A percentile compares a stretch with the other conserved stretches of the same genome.
Conservation (phyloP, 2,888 invertebrate genomes). For the Cerceris rybyensis region DNA sequence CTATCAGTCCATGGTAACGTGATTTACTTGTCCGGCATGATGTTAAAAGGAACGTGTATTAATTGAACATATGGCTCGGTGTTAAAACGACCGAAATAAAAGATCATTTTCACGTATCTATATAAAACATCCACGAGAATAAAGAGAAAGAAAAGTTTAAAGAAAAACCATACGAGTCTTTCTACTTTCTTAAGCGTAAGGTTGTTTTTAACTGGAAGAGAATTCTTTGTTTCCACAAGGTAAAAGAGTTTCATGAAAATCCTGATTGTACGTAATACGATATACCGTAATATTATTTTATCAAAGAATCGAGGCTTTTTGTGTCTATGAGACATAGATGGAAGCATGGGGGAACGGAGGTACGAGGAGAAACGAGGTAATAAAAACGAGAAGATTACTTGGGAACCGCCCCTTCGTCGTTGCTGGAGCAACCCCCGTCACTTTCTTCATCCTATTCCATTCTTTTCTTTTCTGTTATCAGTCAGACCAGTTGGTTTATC, state of each 20-base stretch:
- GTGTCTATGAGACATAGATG: background rate
- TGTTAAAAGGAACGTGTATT: too few species aligned
- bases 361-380: background rate
- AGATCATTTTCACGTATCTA: background rate
- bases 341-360: background rate
- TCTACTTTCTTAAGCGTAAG: background rate
- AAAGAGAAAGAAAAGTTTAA: too few species aligned
- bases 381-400: background rate
- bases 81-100: background rate
- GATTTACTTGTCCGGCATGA: background rate
- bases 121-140: too few species aligned
- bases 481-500: too few species aligned
- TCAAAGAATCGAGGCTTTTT: background rate
- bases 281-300: background rate
- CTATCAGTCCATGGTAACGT: constrained; percentile 17
- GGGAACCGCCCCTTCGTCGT: background rate
- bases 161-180: background rate
- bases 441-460: too few species aligned
- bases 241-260: constrained; percentile 7
- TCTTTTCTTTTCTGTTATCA: too few species aligned
- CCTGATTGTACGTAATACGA: constrained; percentile 2
- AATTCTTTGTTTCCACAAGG: background rate
- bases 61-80: background rate
- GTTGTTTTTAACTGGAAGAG: background rate
- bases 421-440: background rate